Conservation (phyloP, 1,140 invertebrate species). For the Drosophila dunni region DNA sequence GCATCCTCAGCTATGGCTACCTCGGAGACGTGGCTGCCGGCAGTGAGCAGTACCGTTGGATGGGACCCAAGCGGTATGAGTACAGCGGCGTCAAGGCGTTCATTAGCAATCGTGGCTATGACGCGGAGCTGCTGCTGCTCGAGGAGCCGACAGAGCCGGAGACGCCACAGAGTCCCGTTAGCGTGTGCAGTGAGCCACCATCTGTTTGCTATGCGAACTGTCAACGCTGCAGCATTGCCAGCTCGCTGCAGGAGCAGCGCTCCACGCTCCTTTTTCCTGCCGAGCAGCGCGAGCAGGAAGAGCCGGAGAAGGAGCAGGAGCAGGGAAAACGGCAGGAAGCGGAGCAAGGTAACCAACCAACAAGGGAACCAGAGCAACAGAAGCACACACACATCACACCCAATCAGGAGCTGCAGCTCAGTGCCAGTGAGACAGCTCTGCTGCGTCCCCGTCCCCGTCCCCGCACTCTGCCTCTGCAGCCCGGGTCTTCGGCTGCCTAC, state of each 20-base stretch:
- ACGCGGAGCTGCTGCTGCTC: constrained; percentile 86
- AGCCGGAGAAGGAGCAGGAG: constrained; percentile 36
- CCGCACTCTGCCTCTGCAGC: constrained; percentile 24
- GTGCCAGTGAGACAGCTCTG: constrained; percentile 47
- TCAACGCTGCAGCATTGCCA: constrained; percentile 67
- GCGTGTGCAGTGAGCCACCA: constrained; percentile 45
- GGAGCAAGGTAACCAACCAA: constrained; percentile 37
- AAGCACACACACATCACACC: neutral
- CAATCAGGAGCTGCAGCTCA: constrained; percentile 34
- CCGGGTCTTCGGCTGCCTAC: neutral
- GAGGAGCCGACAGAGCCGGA: constrained; percentile 54
- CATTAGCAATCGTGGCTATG: constrained; percentile 89
- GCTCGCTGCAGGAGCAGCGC: constrained; percentile 84
- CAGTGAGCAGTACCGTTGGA: constrained; percentile 94
- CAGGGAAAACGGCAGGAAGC: neutral
- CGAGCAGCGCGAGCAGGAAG: neutral
- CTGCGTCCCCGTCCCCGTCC: constrained; percentile 60
- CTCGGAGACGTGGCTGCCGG: constrained; percentile 93
- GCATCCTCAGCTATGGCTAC: constrained; percentile 94
- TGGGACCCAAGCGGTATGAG: constrained; percentile 95
- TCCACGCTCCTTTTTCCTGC: constrained; percentile 80
- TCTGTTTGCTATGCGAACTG: constrained; percentile 80
- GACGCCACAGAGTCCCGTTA: constrained; percentile 58
- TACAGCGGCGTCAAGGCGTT: constrained; percentile 92
- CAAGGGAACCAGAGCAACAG: constrained; percentile 1